Evolutionary conservation across 30 jellyfish, hydroid and myxozoan species (phyloP).

Genomic region (Rhopilema esculentum): DNA sequence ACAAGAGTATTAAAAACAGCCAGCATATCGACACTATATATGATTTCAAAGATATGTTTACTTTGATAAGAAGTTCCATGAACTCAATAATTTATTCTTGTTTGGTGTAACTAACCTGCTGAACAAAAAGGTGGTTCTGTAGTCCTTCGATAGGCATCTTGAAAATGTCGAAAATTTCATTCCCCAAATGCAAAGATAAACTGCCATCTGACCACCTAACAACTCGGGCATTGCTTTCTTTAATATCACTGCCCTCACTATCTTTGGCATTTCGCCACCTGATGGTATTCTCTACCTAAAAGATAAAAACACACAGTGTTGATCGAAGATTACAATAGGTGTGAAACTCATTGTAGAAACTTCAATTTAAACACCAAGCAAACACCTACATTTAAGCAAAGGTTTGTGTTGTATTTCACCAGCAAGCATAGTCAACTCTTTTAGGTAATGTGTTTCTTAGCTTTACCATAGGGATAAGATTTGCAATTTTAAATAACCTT

Average conservation of each 20-base stretch:
- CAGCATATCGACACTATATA: no score
- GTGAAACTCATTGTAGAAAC: no score
- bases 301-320: conserved; percentile 1
- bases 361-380: no score
- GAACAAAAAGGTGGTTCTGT: conserved; percentile 96
- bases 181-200: conserved; percentile 93
- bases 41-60: no score
- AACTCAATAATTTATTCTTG: background rate
- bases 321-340: background rate
- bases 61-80: background rate
- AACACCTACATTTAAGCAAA: no score
- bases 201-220: conserved; percentile 99
- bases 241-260: conserved; percentile 82
- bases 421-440: no score
- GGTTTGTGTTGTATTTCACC: no score
- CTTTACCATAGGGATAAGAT: no score
- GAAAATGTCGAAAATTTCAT: conserved; percentile 94
- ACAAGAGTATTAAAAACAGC: no score
- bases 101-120: conserved; percentile 91
- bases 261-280: conserved; percentile 94
- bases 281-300: conserved; percentile 95
- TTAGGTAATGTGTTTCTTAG: no score
- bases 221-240: conserved; percentile 93
- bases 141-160: conserved; percentile 94
- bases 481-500: conserved; percentile 50